Evolutionary conservation across 2,888 invertebrate genomes (phyloP).

Genomic region (Agrochola circellaris): DNA sequence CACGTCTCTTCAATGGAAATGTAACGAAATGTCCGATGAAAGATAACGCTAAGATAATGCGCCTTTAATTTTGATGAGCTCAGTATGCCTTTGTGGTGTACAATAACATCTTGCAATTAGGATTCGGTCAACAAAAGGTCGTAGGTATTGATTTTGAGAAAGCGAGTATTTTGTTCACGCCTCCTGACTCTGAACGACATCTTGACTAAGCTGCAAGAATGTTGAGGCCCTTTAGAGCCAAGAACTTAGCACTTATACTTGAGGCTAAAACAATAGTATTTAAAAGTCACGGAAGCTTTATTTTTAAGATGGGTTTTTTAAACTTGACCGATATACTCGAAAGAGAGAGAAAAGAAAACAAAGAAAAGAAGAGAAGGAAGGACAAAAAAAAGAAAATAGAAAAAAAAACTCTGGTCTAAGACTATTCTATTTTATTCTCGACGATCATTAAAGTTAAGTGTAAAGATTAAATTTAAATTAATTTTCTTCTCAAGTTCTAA

Average conservation of each 20-base stretch:
- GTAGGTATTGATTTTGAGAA: constrained; percentile 31
- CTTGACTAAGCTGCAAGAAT: constrained; percentile 21
- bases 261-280: constrained; percentile 47
- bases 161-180: constrained; percentile 20
- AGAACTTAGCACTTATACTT: constrained; percentile 49
- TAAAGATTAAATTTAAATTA: neutral
- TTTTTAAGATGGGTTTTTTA: neutral
- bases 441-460: constrained; percentile 5
- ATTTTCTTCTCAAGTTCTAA: neutral
- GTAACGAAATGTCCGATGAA: constrained; percentile 61
- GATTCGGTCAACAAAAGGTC: constrained; percentile 6
- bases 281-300: constrained; percentile 2
- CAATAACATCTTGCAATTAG: constrained; percentile 18
- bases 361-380: neutral
- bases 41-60: constrained; percentile 65
- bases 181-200: constrained; percentile 26
- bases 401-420: neutral
- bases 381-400: neutral
- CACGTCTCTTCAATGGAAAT: constrained; percentile 69
- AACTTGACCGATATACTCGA: constrained; percentile 1
- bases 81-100: constrained; percentile 16
- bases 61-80: constrained; percentile 40
- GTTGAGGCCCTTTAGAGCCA: constrained; percentile 9
- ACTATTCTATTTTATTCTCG: neutral
- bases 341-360: neutral